Conservation (phyloP, 2,113 vertebrate species). For the Hiodon alosoides region DNA sequence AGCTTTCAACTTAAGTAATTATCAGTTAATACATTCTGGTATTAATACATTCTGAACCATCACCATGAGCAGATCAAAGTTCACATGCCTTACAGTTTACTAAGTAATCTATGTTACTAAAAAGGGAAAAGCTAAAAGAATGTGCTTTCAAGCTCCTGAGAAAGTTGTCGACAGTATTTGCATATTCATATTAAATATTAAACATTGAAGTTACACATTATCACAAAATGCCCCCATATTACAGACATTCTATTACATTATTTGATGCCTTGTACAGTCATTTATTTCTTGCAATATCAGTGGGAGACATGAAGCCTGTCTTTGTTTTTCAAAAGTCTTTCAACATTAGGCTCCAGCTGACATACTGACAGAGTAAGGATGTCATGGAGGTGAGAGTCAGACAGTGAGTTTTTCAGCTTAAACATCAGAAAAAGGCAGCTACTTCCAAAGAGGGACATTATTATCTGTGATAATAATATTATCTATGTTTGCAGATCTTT, state of each 20-base stretch:
- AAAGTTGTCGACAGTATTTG: too few relatives aligned
- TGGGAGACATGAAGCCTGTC: conserved; percentile 1
- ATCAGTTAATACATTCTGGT: too few relatives aligned
- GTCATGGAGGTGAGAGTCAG: conserved; percentile 12
- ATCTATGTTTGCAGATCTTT: conserved; percentile 2
- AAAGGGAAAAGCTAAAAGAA: too few relatives aligned
- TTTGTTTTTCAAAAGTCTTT: conserved; percentile 12
- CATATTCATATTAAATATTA: neutral
- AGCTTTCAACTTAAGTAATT: too few relatives aligned
- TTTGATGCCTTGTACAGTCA: neutral
- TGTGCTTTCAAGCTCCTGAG: too few relatives aligned
- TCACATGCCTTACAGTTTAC: too few relatives aligned
- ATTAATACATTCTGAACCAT: too few relatives aligned
- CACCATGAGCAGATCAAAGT: too few relatives aligned
- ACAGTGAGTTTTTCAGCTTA: conserved; percentile 4
- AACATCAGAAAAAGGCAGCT: conserved; percentile 11
- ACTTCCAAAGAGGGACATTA: conserved; percentile 4
- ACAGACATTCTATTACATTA: neutral
- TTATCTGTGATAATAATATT: too few relatives aligned
- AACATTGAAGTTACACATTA: neutral
- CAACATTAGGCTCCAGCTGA: neutral
- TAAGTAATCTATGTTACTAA: too few relatives aligned
- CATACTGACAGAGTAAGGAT: conserved; percentile 9
- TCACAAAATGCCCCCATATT: conserved; percentile 2
- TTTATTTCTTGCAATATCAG: conserved; percentile 3